Base-by-base conservation (phyloP, 23 tunicate genomes). In the Ciona savignyi region DNA sequence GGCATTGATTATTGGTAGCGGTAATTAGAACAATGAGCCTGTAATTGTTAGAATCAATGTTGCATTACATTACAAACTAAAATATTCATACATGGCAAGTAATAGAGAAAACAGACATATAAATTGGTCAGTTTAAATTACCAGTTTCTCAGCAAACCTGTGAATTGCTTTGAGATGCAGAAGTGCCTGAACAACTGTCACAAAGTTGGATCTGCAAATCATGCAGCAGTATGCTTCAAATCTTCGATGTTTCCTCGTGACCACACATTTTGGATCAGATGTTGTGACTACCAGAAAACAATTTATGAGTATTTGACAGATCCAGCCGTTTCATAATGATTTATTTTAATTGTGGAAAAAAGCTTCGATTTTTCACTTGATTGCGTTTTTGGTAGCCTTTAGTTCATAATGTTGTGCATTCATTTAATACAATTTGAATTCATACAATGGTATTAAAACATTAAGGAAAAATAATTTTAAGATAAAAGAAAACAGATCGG, bases 161-260 rank as follows among this genome's bases (percentile, higher is more conserved):
- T 91, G 97, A 27, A 80, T 67, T 24, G 97, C 87, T 84, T 91
- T 91, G 62, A 91, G 56, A 65, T 91, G 97, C 30, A 83, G 60
- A 22, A 91, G 70, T 19, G 97, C 97, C 62, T 91, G 97, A 4
- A 85, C 86, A 32, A 91, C 88, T 23, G 97, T 91, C 63, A 91
- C 91, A 72, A 91, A 91, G 62, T 77, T 84, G 26, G 71, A 33
- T 23, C 91, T 77, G 69, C 97, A 91, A n/a, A 91, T 33, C 76
- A 74, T 83, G 70, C 97, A 91, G 65, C 97, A 91, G 61, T 80
- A 91, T 4, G 97, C 97, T 56, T 91, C 97, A 76, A 91, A 81
- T 25, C 97, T 64, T 4, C 97, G 81, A 35, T 88, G 90, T 76
- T 91, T 91, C 51, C 81, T 83, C 26, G 97, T 91, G 4, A 91